Evolutionary conservation across 53 echinoderm and acorn worm species (phyloP).

Genomic region (Apostichopus leukothele): DNA sequence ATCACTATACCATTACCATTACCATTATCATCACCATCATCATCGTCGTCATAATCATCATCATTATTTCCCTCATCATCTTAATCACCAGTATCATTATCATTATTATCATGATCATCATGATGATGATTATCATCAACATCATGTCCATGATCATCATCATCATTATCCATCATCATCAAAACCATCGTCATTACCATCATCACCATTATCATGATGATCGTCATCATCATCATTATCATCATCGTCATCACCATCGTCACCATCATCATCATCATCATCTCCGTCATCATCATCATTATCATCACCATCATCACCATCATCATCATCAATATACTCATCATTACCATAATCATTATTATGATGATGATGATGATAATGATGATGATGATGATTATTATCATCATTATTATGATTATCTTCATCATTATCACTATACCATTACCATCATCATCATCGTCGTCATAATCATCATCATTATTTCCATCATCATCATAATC

Average conservation of each 20-base stretch:
- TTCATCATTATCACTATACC: too few relatives aligned
- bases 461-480: too few relatives aligned
- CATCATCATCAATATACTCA: background rate
- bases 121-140: too few relatives aligned
- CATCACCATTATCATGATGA: constrained; percentile 46
- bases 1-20: too few relatives aligned
- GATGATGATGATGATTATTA: too few relatives aligned
- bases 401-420: background rate
- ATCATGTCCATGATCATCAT: background rate
- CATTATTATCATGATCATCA: background rate
- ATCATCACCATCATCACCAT: constrained; percentile 1
- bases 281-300: constrained; percentile 11
- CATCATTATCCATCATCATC: constrained; percentile 18
- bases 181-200: constrained; percentile 38
- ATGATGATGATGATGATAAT: too few relatives aligned
- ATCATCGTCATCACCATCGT: background rate
- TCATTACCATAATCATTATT: background rate
- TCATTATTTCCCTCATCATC: too few relatives aligned
- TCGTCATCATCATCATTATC: constrained; percentile 35
- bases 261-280: background rate
- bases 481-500: too few relatives aligned
- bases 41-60: too few relatives aligned
- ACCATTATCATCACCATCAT: too few relatives aligned
- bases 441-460: background rate
- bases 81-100: background rate